A percentile compares a stretch with the other conserved stretches of the same genome.
Conservation (phyloP, 2,113 vertebrate genomes). For the Caranx ignobilis region DNA sequence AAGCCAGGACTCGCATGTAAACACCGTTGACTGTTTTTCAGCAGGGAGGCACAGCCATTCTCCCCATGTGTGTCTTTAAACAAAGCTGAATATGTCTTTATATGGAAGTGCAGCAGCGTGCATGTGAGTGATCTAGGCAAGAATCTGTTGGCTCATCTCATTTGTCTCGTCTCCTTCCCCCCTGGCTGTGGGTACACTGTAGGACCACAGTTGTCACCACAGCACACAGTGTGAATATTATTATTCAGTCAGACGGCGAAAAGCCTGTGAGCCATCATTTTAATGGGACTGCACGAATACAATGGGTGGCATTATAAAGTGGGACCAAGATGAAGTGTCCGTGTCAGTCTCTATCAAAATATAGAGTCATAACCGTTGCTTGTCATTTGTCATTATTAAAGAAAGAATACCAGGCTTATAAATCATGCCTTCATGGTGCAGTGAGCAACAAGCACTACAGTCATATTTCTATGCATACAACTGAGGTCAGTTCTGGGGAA, state of each 20-base stretch:
- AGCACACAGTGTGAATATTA: slow-evolving; percentile 30
- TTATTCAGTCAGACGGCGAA: slow-evolving; percentile 32
- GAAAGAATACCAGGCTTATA: background rate
- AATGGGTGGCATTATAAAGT: slow-evolving; percentile 24
- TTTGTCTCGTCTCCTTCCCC: slow-evolving; percentile 58
- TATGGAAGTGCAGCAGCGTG: slow-evolving; percentile 56
- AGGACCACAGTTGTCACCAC: slow-evolving; percentile 62
- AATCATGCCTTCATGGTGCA: slow-evolving; percentile 17
- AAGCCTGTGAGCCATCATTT: slow-evolving; percentile 20
- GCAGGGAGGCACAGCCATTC: slow-evolving; percentile 7
- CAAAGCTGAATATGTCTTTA: slow-evolving; percentile 63
- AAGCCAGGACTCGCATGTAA: slow-evolving; percentile 25
- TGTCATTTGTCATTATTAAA: slow-evolving; percentile 41
- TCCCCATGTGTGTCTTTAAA: slow-evolving; percentile 51
- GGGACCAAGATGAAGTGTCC: slow-evolving; percentile 31
- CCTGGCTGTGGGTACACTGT: slow-evolving; percentile 54
- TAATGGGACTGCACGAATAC: slow-evolving; percentile 19
- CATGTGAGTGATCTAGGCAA: slow-evolving; percentile 33
- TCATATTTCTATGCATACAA: background rate
- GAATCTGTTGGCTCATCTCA: slow-evolving; percentile 66
- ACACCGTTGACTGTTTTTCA: slow-evolving; percentile 15
- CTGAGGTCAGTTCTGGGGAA: slow-evolving; percentile 11
- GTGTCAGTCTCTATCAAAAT: slow-evolving; percentile 35
- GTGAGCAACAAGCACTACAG: background rate
- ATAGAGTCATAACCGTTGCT: slow-evolving; percentile 14